phyloP scores from a whole-genome alignment of 2,888 invertebrate species.

The Cremastinae sp. region DNA sequence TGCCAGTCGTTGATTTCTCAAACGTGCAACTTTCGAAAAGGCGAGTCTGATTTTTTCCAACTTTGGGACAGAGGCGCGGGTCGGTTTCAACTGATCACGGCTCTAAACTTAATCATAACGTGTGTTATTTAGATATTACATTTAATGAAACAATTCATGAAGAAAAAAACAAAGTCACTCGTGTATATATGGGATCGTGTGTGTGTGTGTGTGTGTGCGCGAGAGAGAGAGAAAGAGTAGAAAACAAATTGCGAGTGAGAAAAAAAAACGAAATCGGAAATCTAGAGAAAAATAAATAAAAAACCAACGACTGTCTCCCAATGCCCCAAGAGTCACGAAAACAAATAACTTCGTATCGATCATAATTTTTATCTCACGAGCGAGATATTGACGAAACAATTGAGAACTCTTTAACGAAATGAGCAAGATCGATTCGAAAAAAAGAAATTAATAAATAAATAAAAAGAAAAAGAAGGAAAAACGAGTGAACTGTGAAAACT shows the following conservation, averaged over 20 bases:
- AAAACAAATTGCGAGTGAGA: slow-evolving; percentile 42
- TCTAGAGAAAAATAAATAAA: slow-evolving; percentile 36
- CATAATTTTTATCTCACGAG: slow-evolving; percentile 70
- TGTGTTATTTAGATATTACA: slow-evolving; percentile 74
- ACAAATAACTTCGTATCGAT: slow-evolving; percentile 68
- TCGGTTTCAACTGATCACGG: slow-evolving; percentile 70
- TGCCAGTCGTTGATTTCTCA: background rate
- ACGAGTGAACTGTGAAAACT: too few relatives aligned
- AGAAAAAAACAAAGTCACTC: slow-evolving; percentile 64
- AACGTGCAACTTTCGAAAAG: slow-evolving; percentile 1
- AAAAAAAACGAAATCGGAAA: slow-evolving; percentile 18
- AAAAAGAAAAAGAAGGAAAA: slow-evolving; percentile 30
- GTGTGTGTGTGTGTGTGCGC: slow-evolving; percentile 56
- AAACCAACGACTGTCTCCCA: slow-evolving; percentile 70
- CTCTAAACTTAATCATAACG: slow-evolving; percentile 72
- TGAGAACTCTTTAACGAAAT: slow-evolving; percentile 57
- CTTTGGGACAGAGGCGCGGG: slow-evolving; percentile 19
- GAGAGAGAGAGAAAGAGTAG: slow-evolving; percentile 53
- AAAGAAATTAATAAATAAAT: slow-evolving; percentile 47
- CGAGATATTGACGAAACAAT: slow-evolving; percentile 64
- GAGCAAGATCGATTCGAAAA: slow-evolving; percentile 44
- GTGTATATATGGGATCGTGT: slow-evolving; percentile 54
- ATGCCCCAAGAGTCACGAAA: slow-evolving; percentile 65
- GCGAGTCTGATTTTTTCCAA: background rate
- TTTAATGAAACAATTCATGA: slow-evolving; percentile 66